phyloP scores from a whole-genome alignment of 2,797 vertebrate species.

The Falco concolor region DNA sequence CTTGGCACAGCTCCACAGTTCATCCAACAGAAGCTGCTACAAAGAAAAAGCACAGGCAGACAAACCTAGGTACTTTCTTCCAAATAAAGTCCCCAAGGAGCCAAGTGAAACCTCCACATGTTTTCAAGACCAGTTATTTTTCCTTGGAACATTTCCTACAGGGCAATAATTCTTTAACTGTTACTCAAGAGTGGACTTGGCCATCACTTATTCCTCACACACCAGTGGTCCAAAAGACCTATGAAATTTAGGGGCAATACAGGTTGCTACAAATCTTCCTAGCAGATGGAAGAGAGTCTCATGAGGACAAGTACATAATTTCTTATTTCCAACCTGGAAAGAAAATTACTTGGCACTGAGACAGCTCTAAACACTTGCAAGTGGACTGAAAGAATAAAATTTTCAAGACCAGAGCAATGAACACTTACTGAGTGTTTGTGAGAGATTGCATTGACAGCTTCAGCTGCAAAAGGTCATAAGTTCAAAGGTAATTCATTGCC shows the following conservation, averaged over 20 bases:
- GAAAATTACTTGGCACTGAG: not conserved
- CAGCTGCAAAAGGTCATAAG: not conserved
- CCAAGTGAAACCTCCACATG: not conserved
- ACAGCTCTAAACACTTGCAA: not conserved
- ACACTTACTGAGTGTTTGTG: not conserved
- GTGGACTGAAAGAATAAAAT: not conserved
- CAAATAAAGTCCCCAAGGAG: not conserved
- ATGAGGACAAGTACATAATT: not conserved
- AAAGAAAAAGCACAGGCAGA: not conserved
- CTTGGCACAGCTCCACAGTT: not conserved
- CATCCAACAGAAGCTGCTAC: not conserved
- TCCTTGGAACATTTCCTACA: not conserved
- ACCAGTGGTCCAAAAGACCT: not conserved
- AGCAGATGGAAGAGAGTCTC: constrained; percentile 26
- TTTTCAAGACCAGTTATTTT: not conserved
- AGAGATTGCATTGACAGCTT: not conserved
- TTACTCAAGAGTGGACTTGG: not conserved
- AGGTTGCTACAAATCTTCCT: not conserved
- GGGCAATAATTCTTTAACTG: not conserved
- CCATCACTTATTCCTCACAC: not conserved
- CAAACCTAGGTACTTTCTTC: not conserved
- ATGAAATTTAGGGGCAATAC: constrained; percentile 19
- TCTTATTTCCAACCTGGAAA: constrained; percentile 23
- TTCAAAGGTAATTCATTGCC: not conserved
- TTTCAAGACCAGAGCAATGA: not conserved